A percentile compares a stretch with the other conserved stretches of the same genome.
Evolutionary conservation across 2,888 invertebrate genomes (phyloP).

Genomic region (Odontocolon sp.): DNA sequence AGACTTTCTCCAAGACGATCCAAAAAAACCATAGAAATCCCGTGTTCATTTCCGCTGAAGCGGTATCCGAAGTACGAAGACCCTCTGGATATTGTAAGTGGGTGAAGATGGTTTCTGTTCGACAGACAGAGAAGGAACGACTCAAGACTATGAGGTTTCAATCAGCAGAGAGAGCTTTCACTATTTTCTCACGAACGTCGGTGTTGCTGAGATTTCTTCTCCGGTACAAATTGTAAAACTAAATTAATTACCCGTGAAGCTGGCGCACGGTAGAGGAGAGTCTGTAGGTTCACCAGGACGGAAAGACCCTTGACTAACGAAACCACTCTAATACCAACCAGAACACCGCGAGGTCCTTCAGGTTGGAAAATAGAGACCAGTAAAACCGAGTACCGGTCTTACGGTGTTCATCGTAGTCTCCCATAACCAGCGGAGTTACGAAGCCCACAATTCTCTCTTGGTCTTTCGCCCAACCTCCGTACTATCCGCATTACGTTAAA

Average conservation of each 20-base stretch:
- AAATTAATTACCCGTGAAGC: constrained; percentile 76
- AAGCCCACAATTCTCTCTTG: constrained; percentile 11
- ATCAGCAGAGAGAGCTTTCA: not conserved
- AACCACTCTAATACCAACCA: constrained; percentile 1
- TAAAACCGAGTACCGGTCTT: constrained; percentile 36
- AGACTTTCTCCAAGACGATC: not conserved
- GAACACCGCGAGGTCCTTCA: constrained; percentile 13
- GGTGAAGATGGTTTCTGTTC: constrained; percentile 1
- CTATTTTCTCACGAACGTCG: constrained; percentile 20
- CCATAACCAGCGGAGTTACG: constrained; percentile 14
- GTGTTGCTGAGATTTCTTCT: constrained; percentile 65
- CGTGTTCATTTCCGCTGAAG: constrained; percentile 31
- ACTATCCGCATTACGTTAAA: not conserved
- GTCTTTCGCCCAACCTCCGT: not conserved
- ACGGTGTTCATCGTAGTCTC: not conserved
- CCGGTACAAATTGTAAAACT: constrained; percentile 73
- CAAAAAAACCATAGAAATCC: constrained; percentile 38
- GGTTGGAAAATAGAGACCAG: constrained; percentile 43
- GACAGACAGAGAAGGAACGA: too few relatives aligned
- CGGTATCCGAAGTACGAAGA: constrained; percentile 4
- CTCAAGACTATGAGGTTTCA: not conserved
- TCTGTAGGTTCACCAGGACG: constrained; percentile 57
- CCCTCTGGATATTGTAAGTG: not conserved
- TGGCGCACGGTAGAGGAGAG: constrained; percentile 45
- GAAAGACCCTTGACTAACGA: constrained; percentile 51